Evolutionary conservation across 2,888 invertebrate genomes (phyloP), one percentile per base, ranked within the genome.

Genomic region (Netelia fuscicornis): DNA sequence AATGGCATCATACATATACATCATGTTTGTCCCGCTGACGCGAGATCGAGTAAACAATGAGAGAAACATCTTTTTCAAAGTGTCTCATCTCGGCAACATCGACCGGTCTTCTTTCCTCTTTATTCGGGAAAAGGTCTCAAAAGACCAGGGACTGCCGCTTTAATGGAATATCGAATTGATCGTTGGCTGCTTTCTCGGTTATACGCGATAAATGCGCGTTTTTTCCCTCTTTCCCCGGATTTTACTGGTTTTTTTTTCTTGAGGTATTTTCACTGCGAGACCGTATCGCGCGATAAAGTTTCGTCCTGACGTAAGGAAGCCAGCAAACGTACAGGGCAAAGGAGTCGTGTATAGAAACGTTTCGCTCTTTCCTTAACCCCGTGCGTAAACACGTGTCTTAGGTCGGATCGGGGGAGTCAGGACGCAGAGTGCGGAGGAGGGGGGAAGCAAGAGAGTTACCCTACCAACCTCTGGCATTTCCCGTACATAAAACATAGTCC

Each of bases 401-500:
- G 20, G 54, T 71, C 52, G 37, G 60, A 13, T 58, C n/a, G 72
- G 8, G 5, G 13, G 64, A 72, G 72, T 67, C 79, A 44, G 58
- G 70, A 72, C 56, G 44, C 17, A 20, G 6, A 54, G 13, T 42
- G 42, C 10, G 58, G 10, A 6, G 30, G 42, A 20, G 30, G 71
- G 23, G 54, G 30, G 23, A 2, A 52, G 37, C 20, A 58, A 71
- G 64, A 42, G 64, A 72, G 71, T 83, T 75, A 44, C 77, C 56
- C 70, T 67, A 9, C 10, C 70, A 72, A 9, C 10, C 77, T 76
- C 64, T 42, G 70, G 65, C 56, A 75, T 77, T 83, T 77, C 71
- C 77, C 72, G 77, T 72, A 75, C 83, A 58, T 76, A 81, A 81
- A 81, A 80, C 76, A 80, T 80, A 72, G 68, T 42, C 54, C 64